Evolutionary conservation across 2,797 vertebrate species (phyloP), one percentile per base, ranked within the genome.

Genomic region (Meda fulgida): DNA sequence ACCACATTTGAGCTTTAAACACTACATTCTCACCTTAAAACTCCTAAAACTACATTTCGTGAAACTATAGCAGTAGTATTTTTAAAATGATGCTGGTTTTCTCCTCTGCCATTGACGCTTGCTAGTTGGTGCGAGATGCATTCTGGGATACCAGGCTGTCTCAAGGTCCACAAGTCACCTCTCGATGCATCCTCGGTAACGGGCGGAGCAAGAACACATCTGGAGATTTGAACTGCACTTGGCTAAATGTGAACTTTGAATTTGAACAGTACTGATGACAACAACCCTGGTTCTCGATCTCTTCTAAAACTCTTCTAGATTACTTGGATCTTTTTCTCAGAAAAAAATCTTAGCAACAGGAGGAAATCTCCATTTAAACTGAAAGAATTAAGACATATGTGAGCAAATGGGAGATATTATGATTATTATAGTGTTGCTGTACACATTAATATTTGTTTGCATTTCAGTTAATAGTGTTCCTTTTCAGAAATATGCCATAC

Each of bases 391-490:
- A 63, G 58, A 21, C 8, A 78, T n/a, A 65, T 18, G 21, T 36
- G 16, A 31, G 6, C 21, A 75, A 83, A 63, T 48, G 19, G 19
- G 11, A 73, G 38, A 65, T 82, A 4, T 18, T 81, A 58, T 18
- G 6, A 4, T 38, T 43, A 16, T 29, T 63, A 63, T 48, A 19
- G 55, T 34, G 21, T 36, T 76, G 34, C 46, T 77, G 34, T 16
- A 55, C 80, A 70, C 4, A 36, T 38, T 60, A 10, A 66, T 51
- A 31, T 76, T 58, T 69, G 71, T 69, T 55, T 84, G 46, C 31
- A 66, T 66, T 53, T 53, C 40, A 65, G 72, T 77, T 55, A 29
- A 48, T 38, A 48, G 29, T 83, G 58, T 77, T 67, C 19, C 34
- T 75, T 75, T 58, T 29, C 7, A 63, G 36, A 73, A 46, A 48